A percentile compares a stretch with the other conserved stretches of the same genome.
Evolutionary conservation across 2,113 vertebrate species (phyloP).

Genomic region (Ursus arctos): DNA sequence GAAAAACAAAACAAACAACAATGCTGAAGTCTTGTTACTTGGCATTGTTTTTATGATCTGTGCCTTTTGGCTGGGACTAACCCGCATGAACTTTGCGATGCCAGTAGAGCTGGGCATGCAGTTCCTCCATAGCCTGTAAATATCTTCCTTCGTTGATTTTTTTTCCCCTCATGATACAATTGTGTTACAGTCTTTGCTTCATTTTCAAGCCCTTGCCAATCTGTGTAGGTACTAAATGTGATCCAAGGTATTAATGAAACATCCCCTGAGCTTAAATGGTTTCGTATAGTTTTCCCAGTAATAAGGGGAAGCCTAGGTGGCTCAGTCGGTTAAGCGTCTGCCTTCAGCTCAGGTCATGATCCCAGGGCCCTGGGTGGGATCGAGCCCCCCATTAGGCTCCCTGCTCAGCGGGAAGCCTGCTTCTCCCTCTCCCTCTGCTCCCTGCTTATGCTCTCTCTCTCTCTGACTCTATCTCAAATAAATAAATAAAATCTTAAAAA

Average conservation of each 20-base stretch:
- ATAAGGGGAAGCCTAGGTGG: background rate
- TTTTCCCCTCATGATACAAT: background rate
- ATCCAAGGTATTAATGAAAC: background rate
- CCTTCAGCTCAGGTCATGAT: background rate
- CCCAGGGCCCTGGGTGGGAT: too few relatives aligned
- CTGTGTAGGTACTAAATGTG: background rate
- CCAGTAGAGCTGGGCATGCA: accelerated
- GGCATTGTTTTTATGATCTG: background rate
- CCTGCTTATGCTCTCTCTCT: background rate
- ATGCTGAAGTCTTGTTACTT: background rate
- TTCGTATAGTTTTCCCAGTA: background rate
- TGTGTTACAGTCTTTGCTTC: background rate
- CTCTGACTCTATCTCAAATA: background rate
- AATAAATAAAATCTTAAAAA: background rate
- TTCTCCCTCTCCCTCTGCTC: background rate
- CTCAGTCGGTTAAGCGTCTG: background rate
- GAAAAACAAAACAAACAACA: background rate
- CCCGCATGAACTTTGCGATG: too few relatives aligned
- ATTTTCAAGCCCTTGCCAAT: background rate
- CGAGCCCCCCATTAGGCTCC: background rate
- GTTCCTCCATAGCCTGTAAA: background rate
- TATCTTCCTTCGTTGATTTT: background rate
- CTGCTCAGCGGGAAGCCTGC: background rate
- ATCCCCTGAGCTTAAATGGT: background rate
- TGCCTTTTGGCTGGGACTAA: background rate